Evolutionary conservation across 2,888 invertebrate genomes (phyloP).

Genomic region (Oconnorella tubifera): DNA sequence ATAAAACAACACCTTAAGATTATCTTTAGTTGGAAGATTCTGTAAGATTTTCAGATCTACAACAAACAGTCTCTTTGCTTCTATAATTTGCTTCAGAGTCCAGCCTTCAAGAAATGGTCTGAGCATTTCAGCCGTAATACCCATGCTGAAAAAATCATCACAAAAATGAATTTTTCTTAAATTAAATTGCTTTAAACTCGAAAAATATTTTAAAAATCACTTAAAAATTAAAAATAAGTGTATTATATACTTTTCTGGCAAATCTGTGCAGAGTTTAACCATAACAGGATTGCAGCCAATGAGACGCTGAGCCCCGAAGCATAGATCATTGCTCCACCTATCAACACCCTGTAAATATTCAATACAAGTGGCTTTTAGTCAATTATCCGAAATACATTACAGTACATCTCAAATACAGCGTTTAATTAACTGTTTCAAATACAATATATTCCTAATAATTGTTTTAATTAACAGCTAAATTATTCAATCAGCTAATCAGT

Average conservation of each 20-base stretch:
- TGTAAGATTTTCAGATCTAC: constrained; percentile 51
- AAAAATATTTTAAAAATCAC: background rate
- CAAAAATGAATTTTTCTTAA: background rate
- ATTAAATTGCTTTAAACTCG: too few species aligned
- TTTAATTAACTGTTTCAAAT: too few species aligned
- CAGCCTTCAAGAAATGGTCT: constrained; percentile 48
- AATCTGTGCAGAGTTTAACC: constrained; percentile 54
- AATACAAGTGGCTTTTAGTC: too few species aligned
- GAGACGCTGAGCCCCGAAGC: constrained; percentile 57
- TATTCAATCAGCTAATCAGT: too few species aligned
- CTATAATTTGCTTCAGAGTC: constrained; percentile 46
- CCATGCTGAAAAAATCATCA: constrained; percentile 37
- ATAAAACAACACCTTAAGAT: constrained; percentile 40
- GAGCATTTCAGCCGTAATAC: constrained; percentile 46
- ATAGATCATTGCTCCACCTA: constrained; percentile 36
- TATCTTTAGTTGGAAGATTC: constrained; percentile 43
- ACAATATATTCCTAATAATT: too few species aligned
- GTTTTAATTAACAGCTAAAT: too few species aligned
- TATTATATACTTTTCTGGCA: constrained; percentile 57
- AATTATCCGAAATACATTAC: too few species aligned
- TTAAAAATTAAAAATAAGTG: background rate
- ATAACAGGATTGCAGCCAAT: constrained; percentile 58
- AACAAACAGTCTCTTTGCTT: constrained; percentile 50
- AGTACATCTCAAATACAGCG: too few species aligned
- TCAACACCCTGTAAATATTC: constrained; percentile 30